These are phyloP conservation scores for Fragum whitleyi DNA, from an alignment of 2,888 invertebrate genomes.

Conservation along the genomic window DNA sequence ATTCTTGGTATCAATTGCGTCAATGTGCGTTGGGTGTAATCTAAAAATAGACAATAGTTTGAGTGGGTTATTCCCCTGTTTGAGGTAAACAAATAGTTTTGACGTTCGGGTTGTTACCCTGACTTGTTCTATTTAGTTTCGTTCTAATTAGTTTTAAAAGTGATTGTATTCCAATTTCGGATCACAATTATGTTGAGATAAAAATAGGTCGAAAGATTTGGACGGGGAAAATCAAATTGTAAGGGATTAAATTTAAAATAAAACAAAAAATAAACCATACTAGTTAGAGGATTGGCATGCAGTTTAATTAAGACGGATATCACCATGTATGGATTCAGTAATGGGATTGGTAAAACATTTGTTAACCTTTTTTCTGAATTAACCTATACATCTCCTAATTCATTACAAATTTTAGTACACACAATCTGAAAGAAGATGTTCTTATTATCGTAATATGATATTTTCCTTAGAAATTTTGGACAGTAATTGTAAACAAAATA, in stretches of 20 bases:
- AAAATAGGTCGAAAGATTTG: neutral
- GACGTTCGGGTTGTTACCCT: slow-evolving; percentile 19
- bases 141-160: too few relatives aligned
- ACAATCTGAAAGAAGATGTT: too few relatives aligned
- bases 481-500: too few relatives aligned
- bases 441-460: too few relatives aligned
- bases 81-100: slow-evolving; percentile 22
- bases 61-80: slow-evolving; percentile 23
- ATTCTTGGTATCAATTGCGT: neutral
- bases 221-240: neutral
- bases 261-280: neutral
- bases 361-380: too few relatives aligned
- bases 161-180: too few relatives aligned
- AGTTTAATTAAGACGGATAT: neutral
- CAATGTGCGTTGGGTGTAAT: neutral
- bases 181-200: neutral
- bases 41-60: slow-evolving; percentile 9
- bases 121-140: neutral
- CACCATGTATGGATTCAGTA: slow-evolving; percentile 8
- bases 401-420: too few relatives aligned
- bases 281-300: neutral
- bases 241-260: neutral
- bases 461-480: too few relatives aligned
- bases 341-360: slow-evolving; percentile 10
- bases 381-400: too few relatives aligned